These are phyloP conservation scores for Larimichthys crocea DNA, from an alignment of 2,113 vertebrate genomes.

Conservation along the genomic window DNA sequence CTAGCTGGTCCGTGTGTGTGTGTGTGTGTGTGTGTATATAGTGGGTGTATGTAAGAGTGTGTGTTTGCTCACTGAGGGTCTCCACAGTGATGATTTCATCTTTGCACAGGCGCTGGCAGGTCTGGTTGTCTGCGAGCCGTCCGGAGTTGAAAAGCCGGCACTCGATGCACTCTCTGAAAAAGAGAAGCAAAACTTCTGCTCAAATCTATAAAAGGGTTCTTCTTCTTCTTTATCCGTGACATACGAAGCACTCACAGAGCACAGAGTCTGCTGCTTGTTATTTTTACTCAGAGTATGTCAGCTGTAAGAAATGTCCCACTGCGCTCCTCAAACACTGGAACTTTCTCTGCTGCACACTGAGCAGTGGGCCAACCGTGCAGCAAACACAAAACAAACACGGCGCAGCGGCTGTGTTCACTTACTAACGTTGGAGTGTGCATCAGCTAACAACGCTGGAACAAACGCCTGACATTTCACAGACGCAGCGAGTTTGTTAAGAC, in stretches of 20 bases:
- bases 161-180: slow-evolving; percentile 93
- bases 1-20: slow-evolving; percentile 21
- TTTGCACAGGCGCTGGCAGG: slow-evolving; percentile 94
- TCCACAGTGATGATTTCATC: slow-evolving; percentile 93
- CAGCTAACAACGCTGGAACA: not conserved
- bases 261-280: not conserved
- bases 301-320: not conserved
- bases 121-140: slow-evolving; percentile 92
- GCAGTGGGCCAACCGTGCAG: not conserved
- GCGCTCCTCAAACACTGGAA: not conserved
- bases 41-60: not conserved
- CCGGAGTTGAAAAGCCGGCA: slow-evolving; percentile 91
- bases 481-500: not conserved
- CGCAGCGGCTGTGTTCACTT: not conserved
- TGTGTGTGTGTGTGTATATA: not conserved
- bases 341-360: not conserved
- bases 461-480: not conserved
- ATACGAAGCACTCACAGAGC: not conserved
- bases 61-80: slow-evolving; percentile 86
- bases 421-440: not conserved
- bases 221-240: not conserved
- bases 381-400: not conserved
- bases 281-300: not conserved
- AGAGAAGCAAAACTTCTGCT: not conserved
- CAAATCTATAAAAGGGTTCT: no score